Conservation (phyloP, 2,888 invertebrate genomes). For the Dicranocentrus wangi region DNA sequence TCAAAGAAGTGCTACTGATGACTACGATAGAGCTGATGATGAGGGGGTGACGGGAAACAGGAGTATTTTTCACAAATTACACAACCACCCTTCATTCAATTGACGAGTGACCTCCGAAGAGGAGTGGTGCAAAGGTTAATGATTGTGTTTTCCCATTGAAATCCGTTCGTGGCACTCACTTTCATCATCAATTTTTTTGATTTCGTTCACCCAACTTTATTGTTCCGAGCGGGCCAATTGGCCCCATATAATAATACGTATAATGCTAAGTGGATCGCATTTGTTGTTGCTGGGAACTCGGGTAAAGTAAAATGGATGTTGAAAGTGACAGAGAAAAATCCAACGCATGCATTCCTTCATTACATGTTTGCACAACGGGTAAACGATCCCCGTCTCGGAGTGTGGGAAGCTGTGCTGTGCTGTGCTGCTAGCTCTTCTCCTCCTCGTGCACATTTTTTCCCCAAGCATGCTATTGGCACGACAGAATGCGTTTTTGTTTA, state of each 20-base stretch:
- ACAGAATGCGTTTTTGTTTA: neutral
- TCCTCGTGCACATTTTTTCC: too few relatives aligned
- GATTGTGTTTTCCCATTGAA: too few relatives aligned
- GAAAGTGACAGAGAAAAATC: neutral
- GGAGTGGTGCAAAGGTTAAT: too few relatives aligned
- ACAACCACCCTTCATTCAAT: neutral
- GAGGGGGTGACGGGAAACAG: too few relatives aligned
- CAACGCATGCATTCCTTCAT: neutral
- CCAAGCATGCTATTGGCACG: neutral
- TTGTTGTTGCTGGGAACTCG: neutral
- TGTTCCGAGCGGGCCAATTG: too few relatives aligned
- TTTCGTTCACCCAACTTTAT: too few relatives aligned
- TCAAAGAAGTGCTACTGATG: neutral
- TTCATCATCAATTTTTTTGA: too few relatives aligned
- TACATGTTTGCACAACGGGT: neutral
- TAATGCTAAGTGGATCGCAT: neutral
- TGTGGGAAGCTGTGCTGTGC: too few relatives aligned
- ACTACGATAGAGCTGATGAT: neutral
- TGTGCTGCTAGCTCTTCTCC: too few relatives aligned
- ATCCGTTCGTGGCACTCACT: too few relatives aligned
- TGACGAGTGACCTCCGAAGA: too few relatives aligned
- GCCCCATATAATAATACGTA: too few relatives aligned
- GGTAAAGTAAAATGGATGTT: neutral
- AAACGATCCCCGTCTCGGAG: neutral
- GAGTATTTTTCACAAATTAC: neutral